Base-by-base conservation (phyloP, 1,140 invertebrate species). In the Drosophila ambigua region DNA sequence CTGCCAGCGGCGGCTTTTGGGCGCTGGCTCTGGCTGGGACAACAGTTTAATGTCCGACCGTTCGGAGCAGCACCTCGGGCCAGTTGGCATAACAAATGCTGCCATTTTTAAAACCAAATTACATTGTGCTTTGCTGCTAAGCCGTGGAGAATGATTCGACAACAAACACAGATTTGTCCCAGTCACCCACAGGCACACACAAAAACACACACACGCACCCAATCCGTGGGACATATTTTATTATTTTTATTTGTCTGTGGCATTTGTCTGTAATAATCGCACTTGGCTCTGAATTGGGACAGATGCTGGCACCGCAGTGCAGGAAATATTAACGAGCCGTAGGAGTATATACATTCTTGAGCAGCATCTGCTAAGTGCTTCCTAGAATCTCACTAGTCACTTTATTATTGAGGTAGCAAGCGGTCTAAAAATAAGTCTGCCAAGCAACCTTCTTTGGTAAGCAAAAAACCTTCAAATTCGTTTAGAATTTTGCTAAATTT, bases 1-100 rank as follows among this genome's bases (percentile, higher is more conserved):
- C 39, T 35, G 23, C 26, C 44, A 63, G 39, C 26, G 26, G 26
- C 6, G 7, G 6, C 5, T 5, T 28, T 5, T 28, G 26, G 26
- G 11, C 48, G 31, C 44, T 4, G 31, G 23, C 16, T 2, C 55
- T 50, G 81, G n/a, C 62, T 72, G 15, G 44, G 59, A 66, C 66
- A 82, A 78, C 59, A 82, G 78, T 61, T 79, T 88, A 82, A 85
- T 87, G 78, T 58, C 63, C 11, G 52, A 66, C 72, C 82, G 41
- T 88, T 87, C 76, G 50, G 41, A 49, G 26, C 53, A 53, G 55
- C 15, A 44, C 44, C 59, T 57, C 63, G 46, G 44, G 63, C 53
- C 50, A 50, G 57, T 39, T 39, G 43, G 45, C 65, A 82, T 87
- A 76, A 76, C 78, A 85, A 85, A 85, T 85, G 82, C 58, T 72